Evolutionary conservation across 2,888 invertebrate genomes (phyloP), one percentile per base, ranked within the genome.

Genomic region (Caenorhabditis sp.): DNA sequence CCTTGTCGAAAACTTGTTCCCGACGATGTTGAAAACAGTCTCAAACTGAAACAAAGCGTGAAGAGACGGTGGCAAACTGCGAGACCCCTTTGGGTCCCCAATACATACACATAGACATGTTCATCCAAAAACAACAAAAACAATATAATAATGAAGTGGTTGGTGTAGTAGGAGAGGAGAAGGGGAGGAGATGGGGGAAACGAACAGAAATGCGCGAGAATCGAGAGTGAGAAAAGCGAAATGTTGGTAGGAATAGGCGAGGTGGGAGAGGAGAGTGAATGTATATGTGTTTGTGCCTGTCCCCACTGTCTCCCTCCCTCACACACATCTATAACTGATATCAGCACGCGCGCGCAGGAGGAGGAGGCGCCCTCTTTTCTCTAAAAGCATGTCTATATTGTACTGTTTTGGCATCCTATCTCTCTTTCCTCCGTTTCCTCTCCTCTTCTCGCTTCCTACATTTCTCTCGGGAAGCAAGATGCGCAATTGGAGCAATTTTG

Each of bases 371-470:
- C 18, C 24, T 18, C 9, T 20, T 26, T 26, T n/a, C 18, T 40
- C 22, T 47, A 61, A 61, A 61, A 61, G 61, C 61, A 61, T 61
- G 61, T 61, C 61, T 61, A 61, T 61, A 61, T 61, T 61, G 61
- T 61, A 61, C 61, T 61, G 61, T 61, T 61, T 61, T 61, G 44
- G 44, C 61, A 32, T 18, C 40, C 60, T 61, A 26, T 13, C 61
- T 47, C 15, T 28, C 20, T 18, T 22, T 18, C 32, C 15, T 26
- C n/a, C 28, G 13, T n/a, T 11, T 26, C 18, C 56, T 13, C 28
- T 15, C 56, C n/a, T 20, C 9, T 26, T n/a, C 35, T 32, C 35
- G 6, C 35, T 35, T 35, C 18, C 47, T 4, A 18, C 13, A 40
- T 2, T 40, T 8, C 2, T n/a, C 3, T 3, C n/a, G 47, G 9